Conservation (phyloP, 2,888 invertebrate species). For the Cosmia trapezina region DNA sequence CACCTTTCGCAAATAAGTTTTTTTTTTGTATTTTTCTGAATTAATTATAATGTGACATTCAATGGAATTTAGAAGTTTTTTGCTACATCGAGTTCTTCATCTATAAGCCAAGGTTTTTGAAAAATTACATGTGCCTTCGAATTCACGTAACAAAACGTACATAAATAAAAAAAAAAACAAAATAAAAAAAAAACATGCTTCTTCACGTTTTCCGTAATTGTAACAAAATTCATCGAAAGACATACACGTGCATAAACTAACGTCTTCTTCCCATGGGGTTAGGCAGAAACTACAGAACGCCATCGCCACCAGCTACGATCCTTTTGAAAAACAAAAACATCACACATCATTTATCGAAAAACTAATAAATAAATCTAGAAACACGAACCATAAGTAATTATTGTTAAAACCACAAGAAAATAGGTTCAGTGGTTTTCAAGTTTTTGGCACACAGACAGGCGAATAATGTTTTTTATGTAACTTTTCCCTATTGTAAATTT, state of each 20-base stretch:
- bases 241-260: background rate
- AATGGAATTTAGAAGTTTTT: no score
- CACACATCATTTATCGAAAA: background rate
- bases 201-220: background rate
- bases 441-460: conserved; percentile 1
- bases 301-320: background rate
- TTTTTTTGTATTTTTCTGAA: background rate
- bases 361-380: background rate
- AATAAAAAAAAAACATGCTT: no score
- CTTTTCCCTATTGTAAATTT: background rate
- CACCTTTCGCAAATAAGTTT: conserved; percentile 10
- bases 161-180: no score
- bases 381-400: background rate
- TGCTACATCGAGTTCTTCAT: conserved; percentile 1
- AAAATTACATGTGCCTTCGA: background rate
- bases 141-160: background rate
- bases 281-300: background rate
- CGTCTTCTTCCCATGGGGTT: background rate
- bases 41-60: no score
- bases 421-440: conserved; percentile 11
- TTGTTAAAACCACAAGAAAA: conserved; percentile 1
- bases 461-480: background rate
- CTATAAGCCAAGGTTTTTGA: background rate
- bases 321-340: background rate
- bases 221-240: background rate